A percentile compares a stretch with the other conserved stretches of the same genome.
phyloP scores from a whole-genome alignment of 2,797 vertebrate species.

The Chrysolophus pictus region DNA sequence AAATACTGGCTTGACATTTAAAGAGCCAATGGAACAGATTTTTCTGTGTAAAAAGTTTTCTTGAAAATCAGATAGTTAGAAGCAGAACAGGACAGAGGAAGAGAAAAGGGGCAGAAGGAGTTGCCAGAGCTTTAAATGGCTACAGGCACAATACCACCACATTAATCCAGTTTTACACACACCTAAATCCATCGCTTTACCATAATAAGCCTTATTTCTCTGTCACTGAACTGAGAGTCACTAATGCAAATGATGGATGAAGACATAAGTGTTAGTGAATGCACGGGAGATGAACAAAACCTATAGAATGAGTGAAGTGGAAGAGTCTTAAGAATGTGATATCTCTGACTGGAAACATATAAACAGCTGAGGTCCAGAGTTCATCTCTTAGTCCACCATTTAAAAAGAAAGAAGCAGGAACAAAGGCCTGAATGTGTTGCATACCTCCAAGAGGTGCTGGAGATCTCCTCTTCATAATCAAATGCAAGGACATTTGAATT shows the following conservation, averaged over 20 bases:
- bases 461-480: not conserved
- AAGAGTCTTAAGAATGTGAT: not conserved
- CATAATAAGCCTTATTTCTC: not conserved
- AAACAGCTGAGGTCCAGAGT: not conserved
- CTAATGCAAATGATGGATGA: no score
- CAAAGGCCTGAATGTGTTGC: not conserved
- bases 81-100: not conserved
- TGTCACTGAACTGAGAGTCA: no score
- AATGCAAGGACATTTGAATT: not conserved
- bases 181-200: not conserved
- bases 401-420: not conserved
- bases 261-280: not conserved
- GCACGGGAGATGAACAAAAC: not conserved
- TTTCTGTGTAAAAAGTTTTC: not conserved
- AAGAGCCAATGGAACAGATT: not conserved
- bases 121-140: not conserved
- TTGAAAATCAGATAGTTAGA: not conserved
- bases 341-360: not conserved
- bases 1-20: not conserved
- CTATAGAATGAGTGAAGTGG: not conserved
- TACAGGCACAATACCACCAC: not conserved
- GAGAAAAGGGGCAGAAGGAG: not conserved
- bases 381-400: not conserved
- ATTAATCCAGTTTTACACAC: not conserved
- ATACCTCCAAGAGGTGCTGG: not conserved